phyloP scores from a whole-genome alignment of 1,140 invertebrate species.

The Uloborus diversus region DNA sequence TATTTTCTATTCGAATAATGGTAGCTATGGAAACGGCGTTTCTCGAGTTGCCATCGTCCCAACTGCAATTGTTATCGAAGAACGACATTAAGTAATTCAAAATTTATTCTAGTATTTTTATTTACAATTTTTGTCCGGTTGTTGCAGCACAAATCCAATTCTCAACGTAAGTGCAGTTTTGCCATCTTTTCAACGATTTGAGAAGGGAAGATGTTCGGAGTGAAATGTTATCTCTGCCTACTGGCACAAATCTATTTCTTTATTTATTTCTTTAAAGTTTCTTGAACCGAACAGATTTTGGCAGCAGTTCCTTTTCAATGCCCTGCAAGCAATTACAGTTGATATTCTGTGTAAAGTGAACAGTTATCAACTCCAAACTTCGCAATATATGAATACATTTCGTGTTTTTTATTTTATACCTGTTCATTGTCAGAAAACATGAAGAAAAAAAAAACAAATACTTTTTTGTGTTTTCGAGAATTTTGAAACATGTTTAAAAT shows the following conservation, averaged over 20 bases:
- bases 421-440: too few relatives aligned
- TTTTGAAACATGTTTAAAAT: too few relatives aligned
- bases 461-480: too few relatives aligned
- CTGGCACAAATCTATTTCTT: background rate
- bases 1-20: slow-evolving; percentile 49
- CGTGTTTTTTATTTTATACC: too few relatives aligned
- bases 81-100: slow-evolving; percentile 54
- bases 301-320: too few relatives aligned
- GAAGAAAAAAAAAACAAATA: too few relatives aligned
- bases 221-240: slow-evolving; percentile 44
- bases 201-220: slow-evolving; percentile 8
- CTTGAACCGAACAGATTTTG: background rate
- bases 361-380: too few relatives aligned
- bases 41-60: slow-evolving; percentile 49
- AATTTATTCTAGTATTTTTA: slow-evolving; percentile 44
- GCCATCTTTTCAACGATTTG: slow-evolving; percentile 46
- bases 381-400: too few relatives aligned
- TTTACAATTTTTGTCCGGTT: background rate
- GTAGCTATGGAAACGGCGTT: slow-evolving; percentile 38
- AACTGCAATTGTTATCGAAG: slow-evolving; percentile 53
- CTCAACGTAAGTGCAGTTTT: slow-evolving; percentile 37
- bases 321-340: background rate
- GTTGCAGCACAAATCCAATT: slow-evolving; percentile 17
- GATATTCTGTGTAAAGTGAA: background rate
- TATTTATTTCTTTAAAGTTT: background rate